These are phyloP conservation scores for Acanthococcus lagerstroemiae DNA, from an alignment of 2,888 invertebrate species.

Conservation along the genomic window DNA sequence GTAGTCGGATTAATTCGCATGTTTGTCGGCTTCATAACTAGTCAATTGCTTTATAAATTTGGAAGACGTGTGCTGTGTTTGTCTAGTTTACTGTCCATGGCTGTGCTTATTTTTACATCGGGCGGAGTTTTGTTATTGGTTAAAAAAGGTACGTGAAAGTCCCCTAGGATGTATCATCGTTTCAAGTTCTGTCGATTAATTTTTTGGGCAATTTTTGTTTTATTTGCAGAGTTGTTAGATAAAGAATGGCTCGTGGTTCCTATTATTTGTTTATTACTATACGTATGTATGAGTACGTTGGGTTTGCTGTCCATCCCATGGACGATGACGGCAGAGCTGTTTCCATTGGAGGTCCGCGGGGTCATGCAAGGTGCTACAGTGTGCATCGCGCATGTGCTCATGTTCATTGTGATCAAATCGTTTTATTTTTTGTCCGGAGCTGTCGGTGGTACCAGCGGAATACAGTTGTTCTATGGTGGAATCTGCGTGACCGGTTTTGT, in stretches of 20 bases:
- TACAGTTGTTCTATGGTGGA: slow-evolving; percentile 49
- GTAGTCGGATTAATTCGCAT: slow-evolving; percentile 49
- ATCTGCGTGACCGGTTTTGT: slow-evolving; percentile 42
- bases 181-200: too few species aligned
- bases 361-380: slow-evolving; percentile 51
- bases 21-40: slow-evolving; percentile 50
- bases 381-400: slow-evolving; percentile 49
- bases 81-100: slow-evolving; percentile 48
- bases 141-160: slow-evolving; percentile 36
- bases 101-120: slow-evolving; percentile 48
- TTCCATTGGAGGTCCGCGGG: slow-evolving; percentile 51
- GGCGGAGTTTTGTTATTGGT: slow-evolving; percentile 48
- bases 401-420: slow-evolving; percentile 50
- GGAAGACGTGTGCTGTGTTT: slow-evolving; percentile 48
- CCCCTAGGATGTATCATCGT: too few species aligned
- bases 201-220: neutral
- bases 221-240: neutral
- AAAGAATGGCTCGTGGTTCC: slow-evolving; percentile 15
- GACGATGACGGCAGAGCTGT: slow-evolving; percentile 57
- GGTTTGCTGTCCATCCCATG: slow-evolving; percentile 53
- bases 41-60: slow-evolving; percentile 47
- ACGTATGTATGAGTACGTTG: slow-evolving; percentile 50
- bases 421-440: slow-evolving; percentile 41
- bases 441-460: slow-evolving; percentile 43
- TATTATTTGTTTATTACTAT: slow-evolving; percentile 17